A percentile compares a stretch with the other conserved stretches of the same genome.
Conservation (phyloP, 2,888 invertebrate species). For the Andricus quercusramuli region DNA sequence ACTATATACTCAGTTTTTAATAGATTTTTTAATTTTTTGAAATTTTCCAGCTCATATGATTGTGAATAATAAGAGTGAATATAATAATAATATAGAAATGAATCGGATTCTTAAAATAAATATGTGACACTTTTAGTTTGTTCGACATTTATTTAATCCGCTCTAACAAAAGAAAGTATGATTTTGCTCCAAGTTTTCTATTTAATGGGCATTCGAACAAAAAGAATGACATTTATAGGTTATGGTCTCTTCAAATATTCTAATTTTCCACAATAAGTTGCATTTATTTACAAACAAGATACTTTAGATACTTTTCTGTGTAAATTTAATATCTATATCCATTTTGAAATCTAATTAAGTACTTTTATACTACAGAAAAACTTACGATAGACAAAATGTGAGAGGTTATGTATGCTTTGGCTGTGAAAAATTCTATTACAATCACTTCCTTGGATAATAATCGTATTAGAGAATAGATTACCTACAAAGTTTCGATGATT, state of each 20-base stretch:
- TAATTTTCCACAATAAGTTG: neutral
- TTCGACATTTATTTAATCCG: neutral
- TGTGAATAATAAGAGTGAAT: neutral
- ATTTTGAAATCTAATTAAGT: neutral
- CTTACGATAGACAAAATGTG: neutral
- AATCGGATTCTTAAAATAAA: neutral
- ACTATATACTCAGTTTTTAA: too few species aligned
- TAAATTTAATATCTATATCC: neutral
- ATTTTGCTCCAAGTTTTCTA: neutral
- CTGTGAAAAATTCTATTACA: neutral
- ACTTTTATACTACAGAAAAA: neutral
- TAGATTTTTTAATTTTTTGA: too few species aligned
- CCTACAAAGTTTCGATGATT: neutral
- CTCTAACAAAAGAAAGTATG: neutral
- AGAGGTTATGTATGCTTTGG: neutral
- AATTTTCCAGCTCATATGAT: neutral
- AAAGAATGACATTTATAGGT: conserved; percentile 12
- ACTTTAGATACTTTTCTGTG: neutral
- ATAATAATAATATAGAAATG: neutral
- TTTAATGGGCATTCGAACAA: neutral
- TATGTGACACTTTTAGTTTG: neutral
- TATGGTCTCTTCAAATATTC: neutral
- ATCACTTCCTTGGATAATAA: neutral
- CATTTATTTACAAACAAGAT: neutral
- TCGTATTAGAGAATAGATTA: neutral